Conservation (phyloP, 2,888 invertebrate species). For the Papilio elwesi region DNA sequence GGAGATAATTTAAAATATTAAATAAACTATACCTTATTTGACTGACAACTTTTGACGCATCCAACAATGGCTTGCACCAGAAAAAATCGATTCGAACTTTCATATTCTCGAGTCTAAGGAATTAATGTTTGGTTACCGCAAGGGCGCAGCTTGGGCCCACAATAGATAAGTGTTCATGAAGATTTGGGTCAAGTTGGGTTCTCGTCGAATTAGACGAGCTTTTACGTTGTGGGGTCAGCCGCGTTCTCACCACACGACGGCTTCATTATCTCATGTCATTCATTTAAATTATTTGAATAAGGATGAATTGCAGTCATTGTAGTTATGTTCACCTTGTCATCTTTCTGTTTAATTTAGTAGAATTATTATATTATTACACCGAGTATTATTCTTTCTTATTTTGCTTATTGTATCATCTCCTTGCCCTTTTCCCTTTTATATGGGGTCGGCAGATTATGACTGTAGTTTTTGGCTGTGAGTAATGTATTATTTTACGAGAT, state of each 20-base stretch:
- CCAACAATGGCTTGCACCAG: constrained; percentile 30
- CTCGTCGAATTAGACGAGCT: constrained; percentile 19
- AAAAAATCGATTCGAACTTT: constrained; percentile 30
- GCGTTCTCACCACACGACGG: constrained; percentile 1
- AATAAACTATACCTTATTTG: constrained; percentile 22
- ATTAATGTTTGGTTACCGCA: constrained; percentile 29
- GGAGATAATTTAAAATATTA: constrained; percentile 7
- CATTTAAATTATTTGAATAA: constrained; percentile 30
- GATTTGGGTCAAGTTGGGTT: constrained; percentile 36
- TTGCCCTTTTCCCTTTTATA: too few relatives aligned
- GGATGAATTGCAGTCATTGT: not conserved
- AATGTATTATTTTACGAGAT: too few relatives aligned
- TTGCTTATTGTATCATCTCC: too few relatives aligned
- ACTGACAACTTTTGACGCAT: constrained; percentile 23
- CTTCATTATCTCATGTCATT: constrained; percentile 30
- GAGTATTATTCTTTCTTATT: too few relatives aligned
- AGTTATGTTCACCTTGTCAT: not conserved
- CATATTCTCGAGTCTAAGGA: constrained; percentile 19
- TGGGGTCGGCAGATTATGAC: too few relatives aligned
- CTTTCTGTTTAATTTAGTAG: not conserved
- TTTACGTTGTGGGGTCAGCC: constrained; percentile 27
- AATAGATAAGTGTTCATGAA: constrained; percentile 30
- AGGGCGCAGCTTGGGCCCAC: constrained; percentile 28
- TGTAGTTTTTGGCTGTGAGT: too few relatives aligned
- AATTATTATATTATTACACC: too few relatives aligned